Base-by-base conservation (phyloP, 2,113 vertebrate genomes). In the Daphoenositta chrysoptera region DNA sequence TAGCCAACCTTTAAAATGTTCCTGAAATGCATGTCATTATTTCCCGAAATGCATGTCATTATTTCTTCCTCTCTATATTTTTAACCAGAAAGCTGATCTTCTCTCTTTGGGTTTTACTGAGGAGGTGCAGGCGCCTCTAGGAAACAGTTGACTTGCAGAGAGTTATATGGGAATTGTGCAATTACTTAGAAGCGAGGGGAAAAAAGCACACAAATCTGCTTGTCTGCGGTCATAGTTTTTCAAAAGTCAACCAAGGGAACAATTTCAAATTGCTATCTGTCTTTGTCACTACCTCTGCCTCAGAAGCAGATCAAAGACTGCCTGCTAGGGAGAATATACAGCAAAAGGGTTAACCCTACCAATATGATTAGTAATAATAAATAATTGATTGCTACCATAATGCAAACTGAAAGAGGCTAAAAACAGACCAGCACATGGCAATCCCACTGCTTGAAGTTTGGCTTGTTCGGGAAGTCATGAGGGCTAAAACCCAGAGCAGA, bases 171-270 rank as follows among this genome's bases (percentile, higher is more conserved):
- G 51, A 65, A 60, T 23, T 80, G 17, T 31, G 13, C 30, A 30
- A 66, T 73, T 42, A 35, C 0, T 0, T 69, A 39, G 15, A 69
- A 63, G 45, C 0, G 3, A 88, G 10, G 11, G 30, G 26, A 57
- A 66, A 37, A 56, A 90, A 89, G 24, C 20, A 35, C n/a, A 51
- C 13, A 61, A 42, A 89, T 65, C 51, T 58, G 13, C 44, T 77
- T 89, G 48, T 81, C 69, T 83, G 64, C 48, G 80, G 42, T 35
- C 69, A 48, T 11, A 50, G 60, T 37, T 76, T 73, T 83, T 88
- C 17, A 2, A 50, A 93, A 93, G 28, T 48, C 39, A 85, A 27
- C 50, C 28, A 30, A 79, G 37, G 56, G 35, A 81, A 73, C 21
- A 26, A 73, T 60, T 87, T 45, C 13, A 4, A 77, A 80, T 58